Evolutionary conservation across 2,797 vertebrate species (phyloP).

Genomic region (Danio tinwini): DNA sequence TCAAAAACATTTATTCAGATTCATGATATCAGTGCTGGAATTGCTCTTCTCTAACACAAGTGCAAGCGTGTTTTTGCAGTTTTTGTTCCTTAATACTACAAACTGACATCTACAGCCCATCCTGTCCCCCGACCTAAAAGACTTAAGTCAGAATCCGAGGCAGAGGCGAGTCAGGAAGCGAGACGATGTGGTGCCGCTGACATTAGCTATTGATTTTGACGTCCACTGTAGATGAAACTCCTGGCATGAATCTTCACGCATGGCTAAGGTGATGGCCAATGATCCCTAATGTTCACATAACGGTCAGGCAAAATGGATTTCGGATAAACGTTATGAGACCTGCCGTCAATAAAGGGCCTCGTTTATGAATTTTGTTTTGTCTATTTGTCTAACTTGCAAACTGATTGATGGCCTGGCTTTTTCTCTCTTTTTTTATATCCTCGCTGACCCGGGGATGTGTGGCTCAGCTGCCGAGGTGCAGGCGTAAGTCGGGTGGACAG

Average conservation of each 20-base stretch:
- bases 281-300: constrained; percentile 66
- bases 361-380: constrained; percentile 65
- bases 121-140: constrained; percentile 37
- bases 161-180: constrained; percentile 41
- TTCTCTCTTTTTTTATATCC: constrained; percentile 33
- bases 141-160: constrained; percentile 6
- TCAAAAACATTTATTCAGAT: constrained; percentile 57
- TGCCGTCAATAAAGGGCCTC: constrained; percentile 58
- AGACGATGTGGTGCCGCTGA: constrained; percentile 47
- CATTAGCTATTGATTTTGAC: constrained; percentile 66
- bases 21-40: constrained; percentile 51
- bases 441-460: constrained; percentile 38
- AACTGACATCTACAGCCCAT: constrained; percentile 42
- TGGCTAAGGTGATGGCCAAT: constrained; percentile 58
- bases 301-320: constrained; percentile 63
- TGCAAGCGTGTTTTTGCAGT: constrained; percentile 44
- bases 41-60: constrained; percentile 49
- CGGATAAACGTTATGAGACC: constrained; percentile 60
- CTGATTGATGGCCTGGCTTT: constrained; percentile 41
- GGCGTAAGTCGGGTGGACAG: constrained; percentile 50
- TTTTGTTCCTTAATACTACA: constrained; percentile 50
- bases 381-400: constrained; percentile 48
- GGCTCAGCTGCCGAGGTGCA: constrained; percentile 47
- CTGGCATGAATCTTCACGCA: constrained; percentile 58
- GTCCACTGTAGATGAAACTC: constrained; percentile 60